Base-by-base conservation (phyloP, 2,888 invertebrate species). In the Colostygia pectinataria region DNA sequence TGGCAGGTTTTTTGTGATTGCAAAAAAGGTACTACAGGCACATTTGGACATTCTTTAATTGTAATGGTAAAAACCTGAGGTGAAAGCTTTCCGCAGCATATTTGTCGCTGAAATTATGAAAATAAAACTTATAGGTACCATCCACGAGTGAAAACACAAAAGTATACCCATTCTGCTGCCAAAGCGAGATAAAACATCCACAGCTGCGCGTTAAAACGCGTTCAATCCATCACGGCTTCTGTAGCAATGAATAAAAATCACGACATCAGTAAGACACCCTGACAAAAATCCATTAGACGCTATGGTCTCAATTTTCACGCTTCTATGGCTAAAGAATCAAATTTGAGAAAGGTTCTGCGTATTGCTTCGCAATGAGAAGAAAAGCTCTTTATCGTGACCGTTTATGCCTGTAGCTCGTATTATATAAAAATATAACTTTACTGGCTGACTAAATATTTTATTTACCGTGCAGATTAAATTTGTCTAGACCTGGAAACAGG, bases 391-490 rank as follows among this genome's bases (percentile, higher is more conserved):
- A 76, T 72, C 69, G 71, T 54, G 66, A 65, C 67, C 71, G 70
- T 64, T 71, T 64, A 65, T 64, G 69, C 61, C 69, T 76, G 75
- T 71, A 70, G 70, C 73, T 64, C 67, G 66, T n/a, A n/a, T 20
- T 20, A 20, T 20, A 20, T 20, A 20, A 20, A 20, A 5, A 1
- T 4, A 4, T 6, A 6, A 6, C 6, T 4, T 1, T 20, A 20
- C 3, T 20, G 20, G 4, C 20, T 20, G 20, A 20, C 20, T 2
- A n/a, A n/a, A n/a, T n/a, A n/a, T n/a, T n/a, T n/a, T n/a, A n/a
- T n/a, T n/a, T n/a, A n/a, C n/a, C n/a, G n/a, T n/a, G n/a, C n/a
- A n/a, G n/a, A n/a, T n/a, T n/a, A n/a, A n/a, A n/a, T n/a, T n/a
- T n/a, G n/a, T n/a, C n/a, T n/a, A n/a, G n/a, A n/a, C n/a, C n/a